Evolutionary conservation across 2,797 vertebrate genomes (phyloP), one percentile per base, ranked within the genome.

Genomic region (Hemibagrus guttatus): DNA sequence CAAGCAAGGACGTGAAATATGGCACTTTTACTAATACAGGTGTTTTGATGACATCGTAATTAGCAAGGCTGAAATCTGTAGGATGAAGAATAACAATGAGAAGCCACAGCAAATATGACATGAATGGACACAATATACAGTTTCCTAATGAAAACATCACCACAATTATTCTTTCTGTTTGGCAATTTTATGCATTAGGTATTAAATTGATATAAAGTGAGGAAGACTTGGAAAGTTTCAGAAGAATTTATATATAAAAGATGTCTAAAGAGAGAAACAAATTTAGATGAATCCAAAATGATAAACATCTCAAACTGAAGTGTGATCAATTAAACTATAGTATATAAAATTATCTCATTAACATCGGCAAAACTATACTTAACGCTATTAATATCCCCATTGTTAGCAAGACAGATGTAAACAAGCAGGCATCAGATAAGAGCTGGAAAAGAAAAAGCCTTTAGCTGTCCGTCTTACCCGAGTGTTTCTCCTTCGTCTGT

Each of bases 401-500:
- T 21, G 2, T 13, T 26, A 19, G 16, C 7, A 4, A 54, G 14
- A 21, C 54, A 1, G 28, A 58, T 58, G 12, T n/a, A 11, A 79
- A 31, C 28, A 5, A 35, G 28, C 6, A 54, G n/a, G 81, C 35
- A 85, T 75, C n/a, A 81, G 64, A 52, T 74, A 56, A 64, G 56
- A 82, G 52, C 64, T 74, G 14, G 28, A 59, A 85, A 91, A 94
- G 91, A 93, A 92, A 93, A 92, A 89, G 81, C 14, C 56, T 28
- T 76, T 17, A 90, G 88, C 84, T 79, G 91, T 93, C 88, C 1
- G 89, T 93, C 93, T 95, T 94, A 96, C 95, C 95, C 95, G 94
- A 93, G 89, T 90, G 91, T 42, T 93, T 93, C 92, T 94, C 89
- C 90, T 93, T 93, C 93, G 93, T 95, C 91, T 92, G 69, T 76